Evolutionary conservation across 2,797 vertebrate genomes (phyloP), one percentile per base, ranked within the genome.

Genomic region (Clangula hyemalis): DNA sequence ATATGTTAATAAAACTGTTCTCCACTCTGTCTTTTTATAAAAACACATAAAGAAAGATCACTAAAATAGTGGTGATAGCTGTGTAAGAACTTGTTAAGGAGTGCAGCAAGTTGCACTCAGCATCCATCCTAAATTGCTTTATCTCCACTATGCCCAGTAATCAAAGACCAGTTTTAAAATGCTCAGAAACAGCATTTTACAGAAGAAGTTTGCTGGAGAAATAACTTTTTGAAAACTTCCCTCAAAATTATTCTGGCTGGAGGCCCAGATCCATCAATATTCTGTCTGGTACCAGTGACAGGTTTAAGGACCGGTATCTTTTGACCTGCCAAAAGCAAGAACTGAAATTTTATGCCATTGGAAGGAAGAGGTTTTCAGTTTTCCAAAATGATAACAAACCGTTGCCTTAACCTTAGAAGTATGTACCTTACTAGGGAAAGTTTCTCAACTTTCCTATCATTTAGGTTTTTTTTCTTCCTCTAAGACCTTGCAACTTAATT

Each of bases 1-100:
- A 93, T 92, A 93, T 64, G 73, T 92, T 94, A 91, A 95, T 96
- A 96, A 94, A 97, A 93, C 79, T 24, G 45, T 73, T 96, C 82
- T 84, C 49, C 91, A 18, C 73, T 91, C 71, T 91, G 82, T 91
- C 92, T 94, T 82, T 86, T 86, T 92, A 70, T 93, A 91, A 94
- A 96, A 94, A 90, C 56, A 93, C 70, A 72, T 77, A 49, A 75
- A 85, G 62, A 76, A 92, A 93, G 85, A 73, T n/a, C 61, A 56
- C 89, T 94, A 56, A 92, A 92, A 24, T 54, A 66, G 58, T 62
- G 65, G 65, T 77, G 89, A 93, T 92, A 85, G 93, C 69, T 87
- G 68, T 60, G 89, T 82, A 76, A 47, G 86, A 76, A 88, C 87
- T 94, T 95, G 54, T 80, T 85, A 90, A 79, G 60, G 73, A 70